Percentiles rank a stretch among this genome's conserved stretches.
Conservation (phyloP, 2,113 vertebrate genomes). For the Pachyramphus minor region DNA sequence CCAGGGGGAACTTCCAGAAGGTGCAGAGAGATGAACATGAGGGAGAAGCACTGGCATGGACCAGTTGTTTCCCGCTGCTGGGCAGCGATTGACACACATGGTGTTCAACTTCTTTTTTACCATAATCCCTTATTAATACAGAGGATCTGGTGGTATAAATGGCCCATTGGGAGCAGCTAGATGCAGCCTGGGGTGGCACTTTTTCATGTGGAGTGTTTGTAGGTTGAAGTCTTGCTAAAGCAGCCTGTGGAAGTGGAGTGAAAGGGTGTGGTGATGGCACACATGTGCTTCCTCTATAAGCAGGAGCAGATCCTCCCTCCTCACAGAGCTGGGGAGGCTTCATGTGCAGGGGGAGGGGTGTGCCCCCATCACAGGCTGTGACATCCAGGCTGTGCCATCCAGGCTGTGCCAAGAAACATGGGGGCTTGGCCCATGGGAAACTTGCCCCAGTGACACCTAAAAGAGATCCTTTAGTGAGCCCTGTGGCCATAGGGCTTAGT, state of each 20-base stretch:
- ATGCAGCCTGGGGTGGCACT: not conserved
- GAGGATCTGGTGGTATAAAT: not conserved
- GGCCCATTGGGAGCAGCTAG: not conserved
- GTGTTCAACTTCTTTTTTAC: not conserved
- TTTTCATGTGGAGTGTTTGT: not conserved
- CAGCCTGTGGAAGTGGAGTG: not conserved
- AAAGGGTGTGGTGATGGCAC: not conserved
- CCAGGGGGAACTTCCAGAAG: not conserved
- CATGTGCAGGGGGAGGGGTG: fast-evolving
- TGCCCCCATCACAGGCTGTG: not conserved
- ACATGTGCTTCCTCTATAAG: not conserved
- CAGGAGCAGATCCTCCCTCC: not conserved
- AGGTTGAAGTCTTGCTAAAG: not conserved
- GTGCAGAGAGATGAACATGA: not conserved
- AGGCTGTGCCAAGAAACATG: fast-evolving
- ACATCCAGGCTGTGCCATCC: no score
- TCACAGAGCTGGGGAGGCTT: not conserved
- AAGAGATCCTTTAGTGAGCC: not conserved
- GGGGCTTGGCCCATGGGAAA: not conserved
- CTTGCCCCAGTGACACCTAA: not conserved
- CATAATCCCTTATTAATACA: not conserved
- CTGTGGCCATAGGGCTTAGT: not conserved
- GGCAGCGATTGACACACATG: fast-evolving
- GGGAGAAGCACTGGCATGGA: not conserved
- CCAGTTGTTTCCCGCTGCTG: not conserved